Evolutionary conservation across 2,797 vertebrate genomes (phyloP).

Genomic region (Megalops cyprinoides): DNA sequence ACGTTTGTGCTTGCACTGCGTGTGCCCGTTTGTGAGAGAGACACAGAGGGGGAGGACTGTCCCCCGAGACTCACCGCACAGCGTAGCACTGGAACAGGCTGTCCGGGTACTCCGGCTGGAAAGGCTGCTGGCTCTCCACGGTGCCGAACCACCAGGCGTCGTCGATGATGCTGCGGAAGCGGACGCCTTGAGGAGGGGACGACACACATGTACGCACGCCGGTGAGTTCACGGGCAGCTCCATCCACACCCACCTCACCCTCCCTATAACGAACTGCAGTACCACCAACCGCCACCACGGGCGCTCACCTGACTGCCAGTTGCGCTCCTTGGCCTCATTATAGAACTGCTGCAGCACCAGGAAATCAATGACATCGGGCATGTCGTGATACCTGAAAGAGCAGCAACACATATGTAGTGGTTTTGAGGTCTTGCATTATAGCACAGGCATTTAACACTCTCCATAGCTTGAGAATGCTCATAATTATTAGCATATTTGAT

Average conservation of each 20-base stretch:
- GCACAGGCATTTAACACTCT: neutral
- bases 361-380: conserved; percentile 99
- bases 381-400: conserved; percentile 89
- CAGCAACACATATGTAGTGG: neutral
- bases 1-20: no score
- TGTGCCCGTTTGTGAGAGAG: no score
- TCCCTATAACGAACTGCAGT: neutral
- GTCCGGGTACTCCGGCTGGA: conserved; percentile 93
- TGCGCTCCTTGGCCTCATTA: conserved; percentile 94
- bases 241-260: neutral
- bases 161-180: conserved; percentile 95
- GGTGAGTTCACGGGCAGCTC: neutral
- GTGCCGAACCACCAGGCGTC: conserved; percentile 98
- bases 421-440: no score
- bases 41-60: no score
- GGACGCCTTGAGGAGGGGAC: conserved; percentile 65
- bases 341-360: conserved; percentile 97
- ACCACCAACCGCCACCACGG: neutral
- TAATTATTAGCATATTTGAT: no score
- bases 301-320: conserved; percentile 90
- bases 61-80: conserved; percentile 79
- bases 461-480: neutral
- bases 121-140: conserved; percentile 94
- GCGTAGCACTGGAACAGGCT: conserved; percentile 97
- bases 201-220: neutral